These are phyloP conservation scores for Sesamia nonagrioides DNA, from an alignment of 1,140 invertebrate genomes.

Conservation along the genomic window DNA sequence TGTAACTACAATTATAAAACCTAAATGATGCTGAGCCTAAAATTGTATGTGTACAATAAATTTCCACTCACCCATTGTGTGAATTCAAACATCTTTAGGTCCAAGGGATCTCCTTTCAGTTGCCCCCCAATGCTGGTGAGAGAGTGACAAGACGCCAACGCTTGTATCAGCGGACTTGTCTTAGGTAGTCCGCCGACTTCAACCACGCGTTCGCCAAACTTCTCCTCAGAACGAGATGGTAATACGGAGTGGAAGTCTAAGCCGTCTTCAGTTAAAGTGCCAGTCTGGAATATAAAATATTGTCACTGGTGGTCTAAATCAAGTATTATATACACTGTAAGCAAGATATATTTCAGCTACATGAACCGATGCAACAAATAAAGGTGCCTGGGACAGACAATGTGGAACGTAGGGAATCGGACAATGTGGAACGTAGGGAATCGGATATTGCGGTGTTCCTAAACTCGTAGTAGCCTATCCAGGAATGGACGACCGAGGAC, in stretches of 20 bases:
- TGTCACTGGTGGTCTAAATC: neutral
- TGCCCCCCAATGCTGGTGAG: slow-evolving; percentile 93
- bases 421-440: too few relatives aligned
- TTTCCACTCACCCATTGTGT: slow-evolving; percentile 91
- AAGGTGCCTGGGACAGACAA: too few relatives aligned
- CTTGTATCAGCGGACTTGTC: slow-evolving; percentile 87
- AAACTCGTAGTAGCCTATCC: too few relatives aligned
- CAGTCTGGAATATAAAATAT: slow-evolving; percentile 90
- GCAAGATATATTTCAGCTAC: too few relatives aligned
- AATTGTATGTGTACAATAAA: too few relatives aligned
- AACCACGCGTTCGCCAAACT: slow-evolving; percentile 89
- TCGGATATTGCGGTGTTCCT: too few relatives aligned
- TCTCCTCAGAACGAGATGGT: slow-evolving; percentile 85
- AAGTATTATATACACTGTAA: too few relatives aligned
- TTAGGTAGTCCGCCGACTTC: slow-evolving; percentile 84
- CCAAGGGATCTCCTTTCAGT: slow-evolving; percentile 94
- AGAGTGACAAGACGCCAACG: slow-evolving; percentile 94
- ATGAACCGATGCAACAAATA: too few relatives aligned
- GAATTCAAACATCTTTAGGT: slow-evolving; percentile 96
- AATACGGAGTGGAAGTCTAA: slow-evolving; percentile 97
- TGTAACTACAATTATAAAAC: too few relatives aligned
- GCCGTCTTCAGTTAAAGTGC: slow-evolving; percentile 97
- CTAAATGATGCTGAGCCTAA: too few relatives aligned
- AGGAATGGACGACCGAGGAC: too few relatives aligned
- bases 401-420: too few relatives aligned